Evolutionary conservation across 2,113 vertebrate species (phyloP).

Genomic region (Diglossa brunneiventris): DNA sequence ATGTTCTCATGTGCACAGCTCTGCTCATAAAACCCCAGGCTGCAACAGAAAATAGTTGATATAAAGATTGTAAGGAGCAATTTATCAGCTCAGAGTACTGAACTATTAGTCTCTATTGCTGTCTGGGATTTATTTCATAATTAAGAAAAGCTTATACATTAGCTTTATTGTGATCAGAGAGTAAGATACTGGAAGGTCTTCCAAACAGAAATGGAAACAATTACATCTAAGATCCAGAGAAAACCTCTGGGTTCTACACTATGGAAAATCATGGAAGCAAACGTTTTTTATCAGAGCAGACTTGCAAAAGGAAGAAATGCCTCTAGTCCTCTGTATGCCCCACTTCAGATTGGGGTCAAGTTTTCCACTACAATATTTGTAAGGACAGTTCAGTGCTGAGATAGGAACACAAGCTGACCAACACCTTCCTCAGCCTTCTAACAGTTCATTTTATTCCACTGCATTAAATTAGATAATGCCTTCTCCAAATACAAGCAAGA

Average conservation of each 20-base stretch:
- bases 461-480: not conserved
- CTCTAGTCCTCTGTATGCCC: not conserved
- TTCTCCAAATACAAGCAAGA: not conserved
- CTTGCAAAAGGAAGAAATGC: not conserved
- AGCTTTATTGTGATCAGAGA: not conserved
- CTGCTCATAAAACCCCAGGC: not conserved
- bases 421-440: not conserved
- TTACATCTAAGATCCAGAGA: not conserved
- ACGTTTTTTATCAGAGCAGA: not conserved
- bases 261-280: not conserved
- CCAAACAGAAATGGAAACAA: not conserved
- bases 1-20: not conserved
- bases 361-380: not conserved
- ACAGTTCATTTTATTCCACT: not conserved
- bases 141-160: not conserved
- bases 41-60: not conserved
- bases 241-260: not conserved
- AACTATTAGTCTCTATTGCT: not conserved
- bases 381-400: not conserved
- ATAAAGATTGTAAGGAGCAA: not conserved
- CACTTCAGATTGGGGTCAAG: not conserved
- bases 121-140: slow-evolving; percentile 5
- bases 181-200: not conserved
- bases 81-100: not conserved
- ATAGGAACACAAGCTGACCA: not conserved